Base-by-base conservation (phyloP, 1,140 invertebrate species). In the Tetragonula clypearis region DNA sequence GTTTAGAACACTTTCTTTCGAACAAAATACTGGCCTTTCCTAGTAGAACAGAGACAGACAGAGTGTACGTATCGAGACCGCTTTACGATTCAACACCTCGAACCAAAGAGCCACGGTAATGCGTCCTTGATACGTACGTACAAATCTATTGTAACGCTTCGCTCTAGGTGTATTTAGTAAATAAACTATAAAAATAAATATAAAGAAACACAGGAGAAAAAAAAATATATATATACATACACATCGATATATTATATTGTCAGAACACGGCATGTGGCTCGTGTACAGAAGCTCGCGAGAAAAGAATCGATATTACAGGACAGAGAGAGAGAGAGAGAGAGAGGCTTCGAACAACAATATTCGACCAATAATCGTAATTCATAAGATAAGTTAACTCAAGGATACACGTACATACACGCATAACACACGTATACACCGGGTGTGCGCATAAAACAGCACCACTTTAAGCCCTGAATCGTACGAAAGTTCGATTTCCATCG, bases 361-460 rank as follows among this genome's bases (percentile, higher is more conserved):
- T 91, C 85, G 91, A 92, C 90, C 91, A 92, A 92, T 92, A 92
- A 77, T 86, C 60, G 62, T 90, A 90, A 91, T 77, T 74, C 71
- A 62, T 88, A 88, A 88, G 75, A 58, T 87, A 80, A 88, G 76
- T n/a, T 21, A 30, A 80, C 69, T 62, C 66, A 21, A 15, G 55
- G 23, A 41, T 11, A 56, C n/a, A 56, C 53, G 0, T 68, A 68
- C 71, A 66, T 26, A 30, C 23, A 77, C 73, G 35, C 23, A 41
- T 49, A 49, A 83, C 21, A 55, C 35, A 55, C 23, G n/a, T 55
- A 35, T 68, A 75, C 15, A 62, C 53, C 56, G 15, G 9, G 69
- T 23, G 41, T 79, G 41, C 77, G 26, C 19, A 17, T 35, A 53
- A 76, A 68, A 21, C 78, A 77, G 71, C 23, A 72, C 80, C 66